Evolutionary conservation across 2,888 invertebrate genomes (phyloP).

Genomic region (Aplocera efformata): DNA sequence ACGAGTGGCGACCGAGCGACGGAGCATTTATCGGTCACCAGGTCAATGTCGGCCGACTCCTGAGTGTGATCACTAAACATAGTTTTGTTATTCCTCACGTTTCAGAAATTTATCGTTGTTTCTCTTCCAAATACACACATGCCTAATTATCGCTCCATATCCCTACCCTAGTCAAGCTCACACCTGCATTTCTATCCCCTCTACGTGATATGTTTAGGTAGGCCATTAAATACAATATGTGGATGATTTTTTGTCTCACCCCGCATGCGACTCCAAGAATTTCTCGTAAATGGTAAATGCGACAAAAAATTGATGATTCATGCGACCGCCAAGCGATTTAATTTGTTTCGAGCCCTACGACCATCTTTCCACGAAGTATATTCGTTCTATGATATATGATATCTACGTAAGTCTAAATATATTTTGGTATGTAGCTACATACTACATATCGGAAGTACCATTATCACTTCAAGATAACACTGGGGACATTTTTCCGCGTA

Average conservation of each 20-base stretch:
- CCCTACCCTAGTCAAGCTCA: not conserved
- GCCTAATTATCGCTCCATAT: not conserved
- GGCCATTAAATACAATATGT: constrained; percentile 17
- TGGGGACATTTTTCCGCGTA: constrained; percentile 30
- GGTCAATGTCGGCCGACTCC: constrained; percentile 58
- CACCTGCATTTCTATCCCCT: not conserved
- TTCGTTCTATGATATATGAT: too few relatives aligned
- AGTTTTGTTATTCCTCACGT: constrained; percentile 11
- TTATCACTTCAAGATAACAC: constrained; percentile 35
- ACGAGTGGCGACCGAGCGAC: constrained; percentile 36
- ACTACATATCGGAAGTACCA: constrained; percentile 26
- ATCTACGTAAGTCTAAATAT: too few relatives aligned
- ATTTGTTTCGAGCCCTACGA: not conserved
- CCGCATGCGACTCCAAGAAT: constrained; percentile 15
- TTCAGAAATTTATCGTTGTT: constrained; percentile 3
- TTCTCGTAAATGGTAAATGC: constrained; percentile 20
- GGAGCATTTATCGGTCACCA: constrained; percentile 47
- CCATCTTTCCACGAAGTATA: constrained; percentile 5
- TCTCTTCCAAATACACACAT: constrained; percentile 13
- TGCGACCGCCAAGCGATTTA: constrained; percentile 4
- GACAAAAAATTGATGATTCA: constrained; percentile 32
- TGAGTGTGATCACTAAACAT: constrained; percentile 20
- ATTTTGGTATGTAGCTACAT: constrained; percentile 2
- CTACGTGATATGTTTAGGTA: constrained; percentile 7
- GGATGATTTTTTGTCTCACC: constrained; percentile 16